Evolutionary conservation across 1,140 invertebrate genomes (phyloP), one percentile per base, ranked within the genome.

Genomic region (Polypedilum pembai): DNA sequence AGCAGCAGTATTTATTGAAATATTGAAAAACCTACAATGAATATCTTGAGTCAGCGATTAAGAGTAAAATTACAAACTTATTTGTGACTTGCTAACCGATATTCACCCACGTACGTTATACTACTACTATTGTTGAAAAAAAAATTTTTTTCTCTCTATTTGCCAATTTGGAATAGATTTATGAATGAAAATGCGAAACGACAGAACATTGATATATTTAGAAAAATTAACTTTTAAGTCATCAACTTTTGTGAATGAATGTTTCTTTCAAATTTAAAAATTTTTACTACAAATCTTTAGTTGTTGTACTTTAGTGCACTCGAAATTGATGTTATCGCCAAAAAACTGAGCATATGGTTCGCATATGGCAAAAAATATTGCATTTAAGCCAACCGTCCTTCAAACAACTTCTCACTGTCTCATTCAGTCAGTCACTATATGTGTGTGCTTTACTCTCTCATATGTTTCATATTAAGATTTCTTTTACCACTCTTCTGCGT

Each of bases 391-490:
- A 56, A 56, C n/a, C 45, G 45, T 56, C 45, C 45, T 56, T 56
- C 45, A 56, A 56, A 56, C 45, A 56, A 56, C 45, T 56, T 45
- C 8, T 45, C 8, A n/a, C 24, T 56, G 12, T 56, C n/a, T 56
- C 45, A 56, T 56, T 12, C n/a, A 12, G 45, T 56, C 12, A n/a
- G 12, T 56, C 45, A n/a, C 45, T 56, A 33, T 33, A 5, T 33
- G 24, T 33, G 24, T 33, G 8, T 45, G 41, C 45, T n/a, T 56
- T 56, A 33, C 45, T 56, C 41, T 45, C 45, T 56, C 45, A 56
- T n/a, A 56, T 56, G 45, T 56, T 56, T 56, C 45, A n/a, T 56
- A 56, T 56, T 56, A 56, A 56, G 45, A 56, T 56, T 56, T 56
- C 45, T 56, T 33, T 33, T 56, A n/a, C 45, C 45, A 56, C 45